These are phyloP conservation scores for Cynopterus sphinx DNA, from an alignment of 2,797 vertebrate species.

Conservation along the genomic window DNA sequence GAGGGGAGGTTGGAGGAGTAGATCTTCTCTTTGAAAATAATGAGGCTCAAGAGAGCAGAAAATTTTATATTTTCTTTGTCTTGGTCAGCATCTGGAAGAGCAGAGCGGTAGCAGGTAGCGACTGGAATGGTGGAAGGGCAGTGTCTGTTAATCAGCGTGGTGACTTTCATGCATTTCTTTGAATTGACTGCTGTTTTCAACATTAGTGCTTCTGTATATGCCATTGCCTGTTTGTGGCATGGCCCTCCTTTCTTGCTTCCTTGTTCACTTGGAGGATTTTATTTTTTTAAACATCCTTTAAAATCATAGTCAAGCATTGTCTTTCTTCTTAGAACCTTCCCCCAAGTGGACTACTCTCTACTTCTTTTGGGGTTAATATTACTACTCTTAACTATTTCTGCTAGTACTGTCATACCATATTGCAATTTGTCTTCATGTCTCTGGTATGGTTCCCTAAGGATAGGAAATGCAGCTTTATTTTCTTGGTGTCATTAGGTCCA, in stretches of 20 bases:
- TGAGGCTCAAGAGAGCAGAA: neutral
- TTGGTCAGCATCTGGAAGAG: neutral
- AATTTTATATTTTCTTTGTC: neutral
- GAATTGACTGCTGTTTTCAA: neutral
- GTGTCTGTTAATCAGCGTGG: neutral
- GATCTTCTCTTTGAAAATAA: neutral
- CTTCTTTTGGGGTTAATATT: neutral
- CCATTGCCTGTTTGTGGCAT: neutral
- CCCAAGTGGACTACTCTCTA: neutral
- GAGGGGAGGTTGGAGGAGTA: neutral
- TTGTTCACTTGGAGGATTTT: neutral
- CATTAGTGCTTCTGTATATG: neutral
- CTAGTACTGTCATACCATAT: neutral
- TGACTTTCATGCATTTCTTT: neutral
- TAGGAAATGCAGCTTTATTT: neutral
- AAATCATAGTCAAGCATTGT: neutral
- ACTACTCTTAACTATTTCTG: neutral
- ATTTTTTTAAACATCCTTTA: neutral
- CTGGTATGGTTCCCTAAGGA: neutral
- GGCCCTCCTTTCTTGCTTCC: neutral
- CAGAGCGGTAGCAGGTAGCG: neutral
- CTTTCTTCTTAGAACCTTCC: neutral
- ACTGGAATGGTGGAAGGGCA: too few relatives aligned
- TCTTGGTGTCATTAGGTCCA: neutral
- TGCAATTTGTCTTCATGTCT: neutral